phyloP scores from a whole-genome alignment of 2,113 vertebrate species.

The Anoplopoma fimbria region DNA sequence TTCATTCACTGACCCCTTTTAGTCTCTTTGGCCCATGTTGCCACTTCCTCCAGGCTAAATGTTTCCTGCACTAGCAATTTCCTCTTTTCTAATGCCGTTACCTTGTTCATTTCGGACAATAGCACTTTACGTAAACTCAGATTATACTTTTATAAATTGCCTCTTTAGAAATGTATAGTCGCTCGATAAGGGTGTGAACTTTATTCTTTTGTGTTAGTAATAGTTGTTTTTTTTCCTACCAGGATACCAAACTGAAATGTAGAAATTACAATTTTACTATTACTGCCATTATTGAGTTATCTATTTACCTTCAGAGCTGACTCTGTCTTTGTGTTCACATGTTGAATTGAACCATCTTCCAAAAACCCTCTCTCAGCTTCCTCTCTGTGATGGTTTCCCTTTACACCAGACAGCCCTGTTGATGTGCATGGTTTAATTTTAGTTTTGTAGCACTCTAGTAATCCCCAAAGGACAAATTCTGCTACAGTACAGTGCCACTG shows the following conservation, averaged over 20 bases:
- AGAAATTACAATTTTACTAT: background rate
- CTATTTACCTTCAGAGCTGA: background rate
- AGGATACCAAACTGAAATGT: background rate
- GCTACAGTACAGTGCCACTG: slow-evolving; percentile 24
- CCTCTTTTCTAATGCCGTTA: background rate
- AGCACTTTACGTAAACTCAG: background rate
- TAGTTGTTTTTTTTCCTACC: background rate
- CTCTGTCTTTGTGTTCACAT: background rate
- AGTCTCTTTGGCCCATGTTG: slow-evolving; percentile 15
- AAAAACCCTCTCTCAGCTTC: background rate
- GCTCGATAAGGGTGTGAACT: background rate
- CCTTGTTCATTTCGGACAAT: background rate
- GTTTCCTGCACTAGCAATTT: slow-evolving; percentile 22
- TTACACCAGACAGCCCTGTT: slow-evolving; percentile 7
- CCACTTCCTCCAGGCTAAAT: slow-evolving; percentile 1
- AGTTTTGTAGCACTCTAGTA: slow-evolving; percentile 42
- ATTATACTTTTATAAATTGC: slow-evolving; percentile 3
- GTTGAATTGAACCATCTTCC: background rate
- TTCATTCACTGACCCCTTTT: slow-evolving; percentile 24
- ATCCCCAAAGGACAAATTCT: slow-evolving; percentile 50
- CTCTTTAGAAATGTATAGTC: background rate
- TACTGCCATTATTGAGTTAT: background rate
- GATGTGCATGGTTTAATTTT: slow-evolving; percentile 51
- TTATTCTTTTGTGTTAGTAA: background rate
- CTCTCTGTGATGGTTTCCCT: background rate